These are phyloP conservation scores for Holcopasites calliopsidis DNA, from an alignment of 1,140 invertebrate genomes.

Conservation along the genomic window DNA sequence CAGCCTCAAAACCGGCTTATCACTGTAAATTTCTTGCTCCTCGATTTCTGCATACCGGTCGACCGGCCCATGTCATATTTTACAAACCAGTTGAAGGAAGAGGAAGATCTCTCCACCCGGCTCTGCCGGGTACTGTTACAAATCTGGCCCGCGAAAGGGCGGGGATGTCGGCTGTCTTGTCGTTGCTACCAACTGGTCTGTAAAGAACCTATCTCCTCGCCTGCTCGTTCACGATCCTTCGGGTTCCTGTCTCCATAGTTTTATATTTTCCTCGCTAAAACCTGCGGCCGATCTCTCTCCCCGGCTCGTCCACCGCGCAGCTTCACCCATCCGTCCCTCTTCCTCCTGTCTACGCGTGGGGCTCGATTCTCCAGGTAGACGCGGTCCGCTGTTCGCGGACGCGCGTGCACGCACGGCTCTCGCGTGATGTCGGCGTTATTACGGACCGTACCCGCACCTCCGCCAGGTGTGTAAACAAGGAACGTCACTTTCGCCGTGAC, in stretches of 20 bases:
- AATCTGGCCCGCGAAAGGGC: constrained; percentile 68
- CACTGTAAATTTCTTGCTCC: constrained; percentile 27
- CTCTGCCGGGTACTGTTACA: constrained; percentile 68
- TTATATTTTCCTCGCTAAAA: constrained; percentile 69
- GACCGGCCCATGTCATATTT: constrained; percentile 31
- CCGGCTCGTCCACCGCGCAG: background rate
- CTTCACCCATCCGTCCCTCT: background rate
- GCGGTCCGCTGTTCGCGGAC: background rate
- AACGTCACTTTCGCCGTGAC: constrained; percentile 57
- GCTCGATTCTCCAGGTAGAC: constrained; percentile 30
- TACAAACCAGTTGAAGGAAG: constrained; percentile 36
- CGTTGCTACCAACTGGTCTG: constrained; percentile 70
- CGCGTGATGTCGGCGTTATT: constrained; percentile 41
- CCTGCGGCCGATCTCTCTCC: background rate
- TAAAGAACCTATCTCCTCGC: constrained; percentile 70
- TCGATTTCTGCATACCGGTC: constrained; percentile 13
- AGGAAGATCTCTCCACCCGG: constrained; percentile 58
- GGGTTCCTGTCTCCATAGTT: constrained; percentile 27
- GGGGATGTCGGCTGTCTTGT: constrained; percentile 74
- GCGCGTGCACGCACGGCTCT: constrained; percentile 1
- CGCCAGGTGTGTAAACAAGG: constrained; percentile 73
- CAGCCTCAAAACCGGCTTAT: constrained; percentile 30
- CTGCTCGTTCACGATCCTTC: constrained; percentile 38
- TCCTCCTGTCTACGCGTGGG: background rate
- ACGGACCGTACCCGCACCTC: constrained; percentile 45